These are phyloP conservation scores for Enteromius paludinosus DNA, from an alignment of 2,797 vertebrate genomes.

Conservation along the genomic window DNA sequence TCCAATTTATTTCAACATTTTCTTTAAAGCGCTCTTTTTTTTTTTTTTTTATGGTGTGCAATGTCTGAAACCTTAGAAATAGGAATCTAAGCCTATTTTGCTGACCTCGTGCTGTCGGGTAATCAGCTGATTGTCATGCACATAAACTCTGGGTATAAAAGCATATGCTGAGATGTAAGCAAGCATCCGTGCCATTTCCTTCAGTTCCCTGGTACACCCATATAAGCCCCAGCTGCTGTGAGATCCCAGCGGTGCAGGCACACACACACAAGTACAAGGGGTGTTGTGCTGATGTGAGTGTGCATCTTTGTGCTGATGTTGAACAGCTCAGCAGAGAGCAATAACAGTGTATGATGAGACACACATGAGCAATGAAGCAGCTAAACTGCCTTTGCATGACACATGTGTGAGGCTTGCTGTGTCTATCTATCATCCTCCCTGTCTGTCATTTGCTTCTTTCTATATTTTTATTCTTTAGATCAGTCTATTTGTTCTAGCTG, in stretches of 20 bases:
- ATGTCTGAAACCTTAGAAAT: background rate
- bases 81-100: background rate
- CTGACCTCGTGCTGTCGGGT: background rate
- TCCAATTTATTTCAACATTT: background rate
- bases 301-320: conserved; percentile 66
- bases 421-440: background rate
- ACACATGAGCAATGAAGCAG: conserved; percentile 43
- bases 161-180: background rate
- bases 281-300: conserved; percentile 52
- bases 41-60: too few species aligned
- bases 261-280: conserved; percentile 54
- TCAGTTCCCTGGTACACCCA: conserved; percentile 5
- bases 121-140: background rate
- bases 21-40: background rate
- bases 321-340: conserved; percentile 75
- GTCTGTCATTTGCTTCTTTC: background rate
- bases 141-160: background rate
- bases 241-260: conserved; percentile 1
- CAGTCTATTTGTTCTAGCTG: background rate
- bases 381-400: conserved; percentile 30
- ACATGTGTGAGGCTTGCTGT: conserved; percentile 10
- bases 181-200: background rate
- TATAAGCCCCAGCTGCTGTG: conserved; percentile 22
- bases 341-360: conserved; percentile 75
- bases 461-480: background rate